Conservation (phyloP, 1,140 invertebrate genomes). For the Eriosoma lanigerum region DNA sequence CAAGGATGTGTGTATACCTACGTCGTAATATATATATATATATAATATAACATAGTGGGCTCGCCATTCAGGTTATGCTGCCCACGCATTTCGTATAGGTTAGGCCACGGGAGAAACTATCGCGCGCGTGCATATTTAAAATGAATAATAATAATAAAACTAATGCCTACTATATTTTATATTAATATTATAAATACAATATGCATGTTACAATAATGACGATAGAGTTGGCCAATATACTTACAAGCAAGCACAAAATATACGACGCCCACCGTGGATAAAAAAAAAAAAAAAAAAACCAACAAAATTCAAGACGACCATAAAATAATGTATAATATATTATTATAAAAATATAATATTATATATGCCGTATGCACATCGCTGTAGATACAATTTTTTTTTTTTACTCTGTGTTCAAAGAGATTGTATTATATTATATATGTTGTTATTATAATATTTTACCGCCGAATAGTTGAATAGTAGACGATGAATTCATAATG, state of each 20-base stretch:
- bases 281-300: neutral
- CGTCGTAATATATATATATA: too few relatives aligned
- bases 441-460: neutral
- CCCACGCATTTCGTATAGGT: constrained; percentile 42
- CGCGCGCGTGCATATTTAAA: constrained; percentile 19
- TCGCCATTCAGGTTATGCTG: constrained; percentile 44
- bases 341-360: too few relatives aligned
- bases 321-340: too few relatives aligned
- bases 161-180: constrained; percentile 29
- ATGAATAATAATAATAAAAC: constrained; percentile 14
- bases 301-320: neutral
- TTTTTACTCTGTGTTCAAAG: constrained; percentile 1
- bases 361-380: neutral
- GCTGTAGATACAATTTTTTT: neutral
- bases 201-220: neutral
- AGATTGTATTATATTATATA: neutral
- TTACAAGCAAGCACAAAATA: too few relatives aligned
- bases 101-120: constrained; percentile 47
- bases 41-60: constrained; percentile 7
- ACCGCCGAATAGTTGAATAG: constrained; percentile 8
- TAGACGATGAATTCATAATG: constrained; percentile 28
- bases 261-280: neutral
- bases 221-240: constrained; percentile 44
- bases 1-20: constrained; percentile 16
- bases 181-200: neutral